Evolutionary conservation across 2,797 vertebrate genomes (phyloP).

Genomic region (Clamator glandarius): DNA sequence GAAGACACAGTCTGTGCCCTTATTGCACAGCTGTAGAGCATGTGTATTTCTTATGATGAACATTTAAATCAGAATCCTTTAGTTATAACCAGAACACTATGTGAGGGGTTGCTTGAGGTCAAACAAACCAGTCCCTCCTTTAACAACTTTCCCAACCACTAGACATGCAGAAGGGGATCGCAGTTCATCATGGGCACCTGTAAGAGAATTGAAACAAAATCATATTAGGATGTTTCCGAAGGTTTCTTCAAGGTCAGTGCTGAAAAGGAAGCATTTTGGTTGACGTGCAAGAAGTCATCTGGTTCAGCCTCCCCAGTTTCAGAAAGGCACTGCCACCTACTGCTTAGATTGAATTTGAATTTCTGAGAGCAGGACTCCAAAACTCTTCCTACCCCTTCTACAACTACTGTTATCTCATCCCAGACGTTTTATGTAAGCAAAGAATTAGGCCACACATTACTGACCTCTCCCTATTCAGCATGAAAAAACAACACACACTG

Average conservation of each 20-base stretch:
- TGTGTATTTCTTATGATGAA: rapidly evolving
- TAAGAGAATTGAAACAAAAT: background rate
- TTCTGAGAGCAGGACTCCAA: background rate
- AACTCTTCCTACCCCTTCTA: background rate
- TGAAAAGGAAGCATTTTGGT: background rate
- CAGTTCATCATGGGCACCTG: constrained; percentile 89
- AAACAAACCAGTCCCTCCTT: constrained; percentile 94
- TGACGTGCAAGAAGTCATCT: background rate
- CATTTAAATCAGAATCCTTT: background rate
- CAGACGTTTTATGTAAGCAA: background rate
- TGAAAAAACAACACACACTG: background rate
- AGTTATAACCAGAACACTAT: constrained; percentile 49
- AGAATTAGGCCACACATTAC: background rate
- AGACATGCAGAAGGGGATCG: constrained; percentile 93
- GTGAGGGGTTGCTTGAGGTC: constrained; percentile 94
- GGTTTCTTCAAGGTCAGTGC: background rate
- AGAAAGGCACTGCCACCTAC: constrained; percentile 33
- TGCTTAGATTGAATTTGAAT: background rate
- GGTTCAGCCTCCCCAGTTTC: background rate
- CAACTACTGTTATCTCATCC: background rate
- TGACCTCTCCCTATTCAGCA: background rate
- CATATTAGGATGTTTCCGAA: background rate
- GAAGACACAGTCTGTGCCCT: background rate
- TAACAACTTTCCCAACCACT: constrained; percentile 93
- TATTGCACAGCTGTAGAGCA: rapidly evolving